These are phyloP conservation scores for Drosophila santomea DNA, from an alignment of 1,140 invertebrate species.

Conservation along the genomic window DNA sequence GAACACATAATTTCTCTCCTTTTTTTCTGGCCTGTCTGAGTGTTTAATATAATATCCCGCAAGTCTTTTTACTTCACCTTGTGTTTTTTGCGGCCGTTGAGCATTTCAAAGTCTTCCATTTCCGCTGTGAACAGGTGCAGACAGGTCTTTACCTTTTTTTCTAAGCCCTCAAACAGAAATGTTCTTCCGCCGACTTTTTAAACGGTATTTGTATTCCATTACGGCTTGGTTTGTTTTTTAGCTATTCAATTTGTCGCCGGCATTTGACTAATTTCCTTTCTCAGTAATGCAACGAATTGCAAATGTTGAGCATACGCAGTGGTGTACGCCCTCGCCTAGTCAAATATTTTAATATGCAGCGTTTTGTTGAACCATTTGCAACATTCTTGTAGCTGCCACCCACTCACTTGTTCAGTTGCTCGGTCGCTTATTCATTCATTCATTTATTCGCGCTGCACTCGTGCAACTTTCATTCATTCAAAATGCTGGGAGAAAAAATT, in stretches of 20 bases:
- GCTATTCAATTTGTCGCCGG: slow-evolving; percentile 63
- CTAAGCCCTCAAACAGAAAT: background rate
- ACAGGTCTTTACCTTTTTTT: background rate
- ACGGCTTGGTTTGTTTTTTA: slow-evolving; percentile 29
- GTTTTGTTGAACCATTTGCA: slow-evolving; percentile 65
- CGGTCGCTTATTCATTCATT: slow-evolving; percentile 67
- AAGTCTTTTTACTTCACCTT: slow-evolving; percentile 5
- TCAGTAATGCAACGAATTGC: slow-evolving; percentile 68
- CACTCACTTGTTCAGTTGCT: slow-evolving; percentile 25
- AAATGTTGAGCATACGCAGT: slow-evolving; percentile 75
- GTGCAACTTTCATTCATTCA: slow-evolving; percentile 79
- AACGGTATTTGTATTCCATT: slow-evolving; percentile 73
- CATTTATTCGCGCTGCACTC: slow-evolving; percentile 74
- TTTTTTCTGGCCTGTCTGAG: background rate
- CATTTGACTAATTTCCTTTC: slow-evolving; percentile 67
- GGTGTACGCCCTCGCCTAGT: slow-evolving; percentile 12
- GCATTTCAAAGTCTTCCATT: slow-evolving; percentile 49
- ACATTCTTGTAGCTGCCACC: slow-evolving; percentile 63
- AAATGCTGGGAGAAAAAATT: slow-evolving; percentile 46
- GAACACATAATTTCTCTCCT: background rate
- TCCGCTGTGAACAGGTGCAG: slow-evolving; percentile 17
- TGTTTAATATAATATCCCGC: slow-evolving; percentile 24
- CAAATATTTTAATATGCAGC: slow-evolving; percentile 78
- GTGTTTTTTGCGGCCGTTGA: background rate
- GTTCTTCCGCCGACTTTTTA: slow-evolving; percentile 8